Conservation (phyloP, 1,140 invertebrate species). For the Temnothorax longispinosus region DNA sequence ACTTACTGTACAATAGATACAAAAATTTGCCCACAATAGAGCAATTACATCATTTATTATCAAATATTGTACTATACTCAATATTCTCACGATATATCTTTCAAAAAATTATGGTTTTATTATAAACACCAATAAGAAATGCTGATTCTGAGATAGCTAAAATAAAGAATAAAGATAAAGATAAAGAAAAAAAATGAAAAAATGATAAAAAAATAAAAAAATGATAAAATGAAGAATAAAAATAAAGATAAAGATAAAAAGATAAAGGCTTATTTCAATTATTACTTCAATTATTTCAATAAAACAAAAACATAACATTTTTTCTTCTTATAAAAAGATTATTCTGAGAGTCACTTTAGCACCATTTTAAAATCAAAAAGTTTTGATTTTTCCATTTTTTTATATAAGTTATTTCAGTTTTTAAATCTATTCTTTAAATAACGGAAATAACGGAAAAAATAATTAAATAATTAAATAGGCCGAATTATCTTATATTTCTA, state of each 20-base stretch:
- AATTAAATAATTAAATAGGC: background rate
- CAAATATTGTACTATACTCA: background rate
- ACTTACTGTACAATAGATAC: slow-evolving; percentile 29
- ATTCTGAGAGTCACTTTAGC: background rate
- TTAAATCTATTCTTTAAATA: background rate
- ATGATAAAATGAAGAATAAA: too few relatives aligned
- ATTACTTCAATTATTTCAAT: too few relatives aligned
- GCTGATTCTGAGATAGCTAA: background rate
- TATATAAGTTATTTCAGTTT: background rate
- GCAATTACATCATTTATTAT: slow-evolving; percentile 4
- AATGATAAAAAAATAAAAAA: too few relatives aligned
- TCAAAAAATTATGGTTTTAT: background rate
- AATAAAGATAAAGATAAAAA: background rate
- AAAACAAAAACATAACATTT: too few relatives aligned
- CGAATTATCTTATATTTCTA: background rate
- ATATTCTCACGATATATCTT: background rate
- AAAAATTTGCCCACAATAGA: background rate
- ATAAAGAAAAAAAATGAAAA: background rate
- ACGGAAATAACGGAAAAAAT: background rate
- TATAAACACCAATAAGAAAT: background rate
- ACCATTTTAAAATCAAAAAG: background rate
- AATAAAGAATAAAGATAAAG: background rate
- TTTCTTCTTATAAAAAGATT: background rate
- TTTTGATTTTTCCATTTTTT: background rate
- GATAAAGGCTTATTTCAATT: background rate